phyloP scores from a whole-genome alignment of 2,888 invertebrate genomes.

The Copidosoma aretas region DNA sequence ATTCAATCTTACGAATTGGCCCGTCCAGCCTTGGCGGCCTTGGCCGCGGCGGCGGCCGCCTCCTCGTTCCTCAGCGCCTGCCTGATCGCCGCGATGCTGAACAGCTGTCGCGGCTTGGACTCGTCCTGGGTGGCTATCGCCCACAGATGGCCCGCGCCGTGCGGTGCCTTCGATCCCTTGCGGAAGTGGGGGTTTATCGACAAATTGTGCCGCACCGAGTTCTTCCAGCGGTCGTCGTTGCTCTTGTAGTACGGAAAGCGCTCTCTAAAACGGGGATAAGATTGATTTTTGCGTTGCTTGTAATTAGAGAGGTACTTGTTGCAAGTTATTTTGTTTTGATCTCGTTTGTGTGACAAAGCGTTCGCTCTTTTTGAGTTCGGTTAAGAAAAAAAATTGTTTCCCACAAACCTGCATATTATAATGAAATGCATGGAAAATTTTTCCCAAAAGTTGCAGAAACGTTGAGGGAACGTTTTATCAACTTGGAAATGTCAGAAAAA shows the following conservation, averaged over 20 bases:
- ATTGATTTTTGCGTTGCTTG: too few species aligned
- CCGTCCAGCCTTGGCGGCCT: slow-evolving; percentile 19
- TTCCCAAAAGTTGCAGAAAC: too few species aligned
- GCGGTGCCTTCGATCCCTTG: slow-evolving; percentile 84
- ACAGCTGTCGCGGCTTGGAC: slow-evolving; percentile 56
- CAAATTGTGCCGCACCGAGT: slow-evolving; percentile 87
- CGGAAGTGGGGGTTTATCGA: slow-evolving; percentile 92
- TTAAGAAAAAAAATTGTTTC: too few species aligned
- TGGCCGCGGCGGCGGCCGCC: slow-evolving; percentile 14
- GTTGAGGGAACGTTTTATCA: too few species aligned
- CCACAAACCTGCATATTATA: too few species aligned
- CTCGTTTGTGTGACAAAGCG: too few species aligned
- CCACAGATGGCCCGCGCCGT: slow-evolving; percentile 90
- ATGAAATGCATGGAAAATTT: too few species aligned
- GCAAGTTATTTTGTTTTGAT: too few species aligned
- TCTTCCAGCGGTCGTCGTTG: slow-evolving; percentile 92
- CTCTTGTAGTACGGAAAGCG: slow-evolving; percentile 89
- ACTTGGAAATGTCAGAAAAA: too few species aligned
- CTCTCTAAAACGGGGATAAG: slow-evolving; percentile 68
- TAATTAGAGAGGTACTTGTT: too few species aligned
- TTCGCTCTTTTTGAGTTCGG: too few species aligned
- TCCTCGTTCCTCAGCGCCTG: slow-evolving; percentile 42
- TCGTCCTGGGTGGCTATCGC: slow-evolving; percentile 77
- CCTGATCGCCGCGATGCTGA: slow-evolving; percentile 42
- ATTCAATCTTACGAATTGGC: slow-evolving; percentile 28